Evolutionary conservation across 2,113 vertebrate genomes (phyloP).

Genomic region (Etheostoma cragini): DNA sequence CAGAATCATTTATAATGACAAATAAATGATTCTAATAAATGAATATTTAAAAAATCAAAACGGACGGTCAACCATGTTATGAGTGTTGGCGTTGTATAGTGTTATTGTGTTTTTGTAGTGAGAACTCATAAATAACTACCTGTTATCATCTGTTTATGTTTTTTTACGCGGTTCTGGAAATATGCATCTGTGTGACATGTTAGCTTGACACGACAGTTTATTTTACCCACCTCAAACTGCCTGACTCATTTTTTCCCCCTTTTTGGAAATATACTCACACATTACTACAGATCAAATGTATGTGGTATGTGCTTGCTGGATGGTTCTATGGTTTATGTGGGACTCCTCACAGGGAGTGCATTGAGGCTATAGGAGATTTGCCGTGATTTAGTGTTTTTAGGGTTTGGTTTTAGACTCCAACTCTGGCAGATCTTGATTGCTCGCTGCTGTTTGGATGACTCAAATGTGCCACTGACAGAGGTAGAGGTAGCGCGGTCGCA

Average conservation of each 20-base stretch:
- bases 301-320: not conserved
- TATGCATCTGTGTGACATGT: conserved; percentile 15
- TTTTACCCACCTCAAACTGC: conserved; percentile 64
- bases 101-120: too few species aligned
- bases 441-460: conserved; percentile 55
- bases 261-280: conserved; percentile 13
- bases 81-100: too few species aligned
- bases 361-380: conserved; percentile 31
- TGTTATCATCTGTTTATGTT: too few species aligned
- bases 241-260: conserved; percentile 44
- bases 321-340: conserved; percentile 28
- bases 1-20: too few species aligned
- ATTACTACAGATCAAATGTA: conserved; percentile 20
- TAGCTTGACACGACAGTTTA: conserved; percentile 43
- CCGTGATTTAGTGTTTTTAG: conserved; percentile 30
- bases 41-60: too few species aligned
- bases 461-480: conserved; percentile 53
- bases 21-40: too few species aligned
- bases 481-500: conserved; percentile 28
- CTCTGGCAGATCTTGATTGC: conserved; percentile 53
- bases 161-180: too few species aligned
- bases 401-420: conserved; percentile 28
- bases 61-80: too few species aligned
- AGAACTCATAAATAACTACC: too few species aligned
- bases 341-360: conserved; percentile 25